These are phyloP conservation scores for Lacerta bilineata DNA, from an alignment of 2,797 vertebrate genomes.

Conservation along the genomic window DNA sequence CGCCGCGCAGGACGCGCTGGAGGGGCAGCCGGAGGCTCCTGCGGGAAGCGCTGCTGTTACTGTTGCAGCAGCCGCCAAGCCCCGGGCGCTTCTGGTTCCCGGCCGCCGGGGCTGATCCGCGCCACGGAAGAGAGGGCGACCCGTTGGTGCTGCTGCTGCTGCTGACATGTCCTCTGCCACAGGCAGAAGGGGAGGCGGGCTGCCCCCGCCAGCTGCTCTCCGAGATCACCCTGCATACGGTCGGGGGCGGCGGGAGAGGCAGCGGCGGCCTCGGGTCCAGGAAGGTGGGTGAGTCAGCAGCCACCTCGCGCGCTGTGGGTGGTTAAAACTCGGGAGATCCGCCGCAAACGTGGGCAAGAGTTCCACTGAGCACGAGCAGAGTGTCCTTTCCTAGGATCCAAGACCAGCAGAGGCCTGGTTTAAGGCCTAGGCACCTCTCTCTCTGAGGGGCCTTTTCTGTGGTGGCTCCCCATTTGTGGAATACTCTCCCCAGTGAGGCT, in stretches of 20 bases:
- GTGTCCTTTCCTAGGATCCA: neutral
- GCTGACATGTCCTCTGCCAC: too few relatives aligned
- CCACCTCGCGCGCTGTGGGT: too few relatives aligned
- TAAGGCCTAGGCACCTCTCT: too few relatives aligned
- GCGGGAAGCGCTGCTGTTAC: neutral
- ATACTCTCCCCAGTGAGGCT: too few relatives aligned
- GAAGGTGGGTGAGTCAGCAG: conserved; percentile 34
- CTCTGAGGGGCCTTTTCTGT: too few relatives aligned
- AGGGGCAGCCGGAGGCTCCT: neutral
- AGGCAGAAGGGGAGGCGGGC: neutral
- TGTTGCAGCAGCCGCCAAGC: neutral
- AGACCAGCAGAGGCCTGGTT: neutral
- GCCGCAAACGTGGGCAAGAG: neutral
- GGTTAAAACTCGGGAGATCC: too few relatives aligned
- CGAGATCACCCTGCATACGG: neutral
- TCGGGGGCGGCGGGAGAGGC: neutral
- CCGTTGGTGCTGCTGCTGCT: too few relatives aligned
- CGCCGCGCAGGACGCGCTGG: neutral
- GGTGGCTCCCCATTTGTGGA: too few relatives aligned
- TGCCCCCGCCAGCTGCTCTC: neutral
- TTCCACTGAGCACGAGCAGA: neutral
- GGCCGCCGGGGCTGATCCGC: neutral
- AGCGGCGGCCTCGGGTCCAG: neutral
- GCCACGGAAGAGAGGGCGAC: neutral
- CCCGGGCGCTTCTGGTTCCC: neutral